Evolutionary conservation across 2,888 invertebrate species (phyloP).

Genomic region (Theristus sp.): DNA sequence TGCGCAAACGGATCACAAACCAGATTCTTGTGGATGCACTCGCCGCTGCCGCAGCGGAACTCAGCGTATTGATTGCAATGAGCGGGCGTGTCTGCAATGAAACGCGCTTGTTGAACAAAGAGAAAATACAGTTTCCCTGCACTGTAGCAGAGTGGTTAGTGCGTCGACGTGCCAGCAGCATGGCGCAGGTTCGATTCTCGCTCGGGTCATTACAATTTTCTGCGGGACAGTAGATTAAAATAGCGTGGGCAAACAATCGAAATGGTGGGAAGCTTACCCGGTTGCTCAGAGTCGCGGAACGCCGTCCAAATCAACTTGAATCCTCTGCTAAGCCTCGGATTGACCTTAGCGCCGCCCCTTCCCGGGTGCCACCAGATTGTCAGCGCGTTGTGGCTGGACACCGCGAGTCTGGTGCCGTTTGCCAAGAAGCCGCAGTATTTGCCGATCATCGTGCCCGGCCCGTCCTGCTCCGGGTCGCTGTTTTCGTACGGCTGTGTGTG

Average conservation of each 20-base stretch:
- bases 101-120: too few relatives aligned
- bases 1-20: conserved; percentile 8
- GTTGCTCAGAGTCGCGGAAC: too few relatives aligned
- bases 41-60: conserved; percentile 6
- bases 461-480: too few relatives aligned
- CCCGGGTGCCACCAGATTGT: conserved; percentile 10
- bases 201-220: background rate
- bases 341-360: background rate
- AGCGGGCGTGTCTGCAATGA: too few relatives aligned
- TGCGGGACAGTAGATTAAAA: background rate
- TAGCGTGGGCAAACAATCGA: too few relatives aligned
- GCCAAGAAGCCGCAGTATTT: conserved; percentile 7
- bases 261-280: too few relatives aligned
- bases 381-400: conserved; percentile 8
- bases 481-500: too few relatives aligned
- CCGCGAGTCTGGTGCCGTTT: conserved; percentile 5
- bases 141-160: background rate
- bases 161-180: too few relatives aligned
- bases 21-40: conserved; percentile 7
- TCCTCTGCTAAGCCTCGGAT: too few relatives aligned
- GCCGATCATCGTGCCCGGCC: conserved; percentile 9
- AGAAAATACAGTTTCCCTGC: too few relatives aligned
- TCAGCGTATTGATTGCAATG: background rate
- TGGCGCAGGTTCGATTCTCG: background rate
- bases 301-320: conserved; percentile 9